A percentile compares a stretch with the other conserved stretches of the same genome.
Evolutionary conservation across 2,888 invertebrate genomes (phyloP).

Genomic region (Cheiracanthium punctorium): DNA sequence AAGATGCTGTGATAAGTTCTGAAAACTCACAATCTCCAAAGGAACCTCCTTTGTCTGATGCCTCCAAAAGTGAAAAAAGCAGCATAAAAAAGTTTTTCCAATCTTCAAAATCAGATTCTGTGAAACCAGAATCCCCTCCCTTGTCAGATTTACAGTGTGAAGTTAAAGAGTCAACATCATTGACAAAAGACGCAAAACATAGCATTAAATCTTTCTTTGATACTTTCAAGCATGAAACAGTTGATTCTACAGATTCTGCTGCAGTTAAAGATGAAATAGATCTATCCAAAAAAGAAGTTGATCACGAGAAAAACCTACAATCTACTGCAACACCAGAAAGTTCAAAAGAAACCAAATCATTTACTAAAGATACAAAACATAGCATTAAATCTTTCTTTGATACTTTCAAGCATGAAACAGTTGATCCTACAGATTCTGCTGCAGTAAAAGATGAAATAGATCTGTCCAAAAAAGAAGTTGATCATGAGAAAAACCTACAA

Average conservation of each 20-base stretch:
- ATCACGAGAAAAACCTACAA: background rate
- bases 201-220: background rate
- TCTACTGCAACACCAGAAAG: background rate
- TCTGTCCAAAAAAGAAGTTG: background rate
- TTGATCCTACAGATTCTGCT: background rate
- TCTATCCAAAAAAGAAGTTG: background rate
- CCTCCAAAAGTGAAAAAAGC: background rate
- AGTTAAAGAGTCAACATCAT: background rate
- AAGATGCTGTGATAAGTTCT: background rate
- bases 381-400: background rate
- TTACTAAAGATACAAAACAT: background rate
- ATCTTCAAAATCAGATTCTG: slow-evolving; percentile 42
- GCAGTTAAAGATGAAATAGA: background rate
- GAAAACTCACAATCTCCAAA: background rate
- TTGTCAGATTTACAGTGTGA: background rate
- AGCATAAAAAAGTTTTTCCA: slow-evolving; percentile 39
- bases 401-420: slow-evolving; percentile 2
- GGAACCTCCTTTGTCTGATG: background rate
- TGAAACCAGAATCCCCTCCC: background rate
- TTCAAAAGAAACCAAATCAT: background rate
- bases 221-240: background rate
- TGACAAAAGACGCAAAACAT: background rate
- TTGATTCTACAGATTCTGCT: background rate
- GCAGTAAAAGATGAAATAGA: background rate
- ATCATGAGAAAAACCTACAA: background rate